Evolutionary conservation across 1,140 invertebrate species (phyloP), one percentile per base, ranked within the genome.

Genomic region (Drosophila arawakana): DNA sequence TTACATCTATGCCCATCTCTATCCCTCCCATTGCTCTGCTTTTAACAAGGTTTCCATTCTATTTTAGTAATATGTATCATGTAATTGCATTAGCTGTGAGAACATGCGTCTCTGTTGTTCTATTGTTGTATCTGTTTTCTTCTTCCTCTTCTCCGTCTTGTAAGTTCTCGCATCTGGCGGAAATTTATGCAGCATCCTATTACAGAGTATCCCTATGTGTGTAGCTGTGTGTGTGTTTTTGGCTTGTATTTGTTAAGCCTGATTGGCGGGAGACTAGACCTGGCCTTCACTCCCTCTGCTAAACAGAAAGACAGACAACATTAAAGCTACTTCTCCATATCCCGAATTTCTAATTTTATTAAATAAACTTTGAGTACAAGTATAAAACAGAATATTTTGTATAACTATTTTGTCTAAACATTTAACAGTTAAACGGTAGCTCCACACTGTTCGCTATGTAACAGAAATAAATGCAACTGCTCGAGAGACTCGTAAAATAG

Each of bases 1-100:
- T 11, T 54, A 37, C 1, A 2, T 13, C 11, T 34, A 11, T 13
- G 6, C 7, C 8, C 21, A 7, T n/a, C 21, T 15, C 11, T 25
- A 37, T 67, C 41, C 18, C 6, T 43, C 18, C 18, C 4, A 8
- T 55, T 58, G 41, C 39, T 3, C 2, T 43, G 11, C 41, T 13
- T 43, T 11, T 13, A n/a, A 43, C 11, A 43, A 43, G 11, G 13
- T 43, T 43, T 4, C 11, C n/a, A 43, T 43, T 43, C 41, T 43
- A 11, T 13, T n/a, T 43, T 39, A 10, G 11, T 5, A n/a, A 10
- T 9, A 2, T 43, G 9, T 11, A 43, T n/a, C 25, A 46, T 61
- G 50, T 62, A 67, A 78, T 76, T 72, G 73, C 43, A 66, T 76
- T 76, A 76, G 62, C 68, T 15, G 35, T 65, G 13, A 39, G 44